Base-by-base conservation (phyloP, 2,113 vertebrate genomes). In the Crotalus helleri region DNA sequence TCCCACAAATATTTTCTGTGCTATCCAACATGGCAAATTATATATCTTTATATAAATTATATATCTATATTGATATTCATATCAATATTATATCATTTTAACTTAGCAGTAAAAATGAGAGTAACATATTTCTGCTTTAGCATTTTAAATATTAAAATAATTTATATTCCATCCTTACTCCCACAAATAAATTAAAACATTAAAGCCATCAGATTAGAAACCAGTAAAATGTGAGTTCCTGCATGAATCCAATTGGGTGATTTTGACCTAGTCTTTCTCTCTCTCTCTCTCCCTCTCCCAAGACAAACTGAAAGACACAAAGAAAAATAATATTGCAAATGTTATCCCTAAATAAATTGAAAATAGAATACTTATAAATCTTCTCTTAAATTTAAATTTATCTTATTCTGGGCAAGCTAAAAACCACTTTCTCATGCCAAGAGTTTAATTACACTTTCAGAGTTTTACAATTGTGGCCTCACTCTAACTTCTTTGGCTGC, bases 331-430 rank as follows among this genome's bases (percentile, higher is more conserved):
- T 81, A 55, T n/a, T 6, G 58, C 85, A 44, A 44, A 64, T 85
- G 1, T 15, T 88, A 0, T 0, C 89, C 51, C 49, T 46, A 81
- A 92, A 24, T 46, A 54, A 24, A 90, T 26, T 5, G 24, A 15
- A 46, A 59, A 61, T 44, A 59, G 24, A 51, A 39, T 92, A 24
- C 5, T 17, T 51, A 64, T 87, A 87, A 87, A 87, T 49, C 29
- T 39, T 9, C 29, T 57, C 17, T 54, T 55, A n/a, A 88, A 57
- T 88, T 57, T 88, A 59, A 57, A 87, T 5, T 89, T 9, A 19
- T 89, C 12, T 59, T 89, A 58, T 44, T 88, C 51, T 19, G 7
- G 6, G 7, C 87, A 55, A 17, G 15, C 87, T 29, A 54, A 2
- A 88, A 54, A n/a, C n/a, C 53, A 54, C 26, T 57, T 89, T 39